Evolutionary conservation across 2,797 vertebrate genomes (phyloP), one percentile per base, ranked within the genome.

Genomic region (Lithobates sylvaticus): DNA sequence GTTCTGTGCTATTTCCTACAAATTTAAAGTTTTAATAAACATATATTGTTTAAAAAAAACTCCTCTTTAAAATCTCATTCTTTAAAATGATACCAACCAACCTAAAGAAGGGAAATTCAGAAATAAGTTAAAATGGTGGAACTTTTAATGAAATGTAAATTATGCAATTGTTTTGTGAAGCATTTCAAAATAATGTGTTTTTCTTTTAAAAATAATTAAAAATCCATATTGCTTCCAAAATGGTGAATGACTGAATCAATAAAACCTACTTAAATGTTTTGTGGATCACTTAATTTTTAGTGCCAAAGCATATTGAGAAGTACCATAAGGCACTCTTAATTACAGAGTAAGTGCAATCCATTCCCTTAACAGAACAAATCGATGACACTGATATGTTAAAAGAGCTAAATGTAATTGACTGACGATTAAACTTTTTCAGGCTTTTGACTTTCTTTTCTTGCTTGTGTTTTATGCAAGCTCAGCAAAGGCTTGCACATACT

Each of bases 251-350:
- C n/a, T 70, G 32, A 68, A 86, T 76, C 39, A 69, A 86, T 68
- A 44, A 36, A 69, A 29, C 71, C 44, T 86, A 27, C 67, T 70
- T 78, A 71, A 85, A 73, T 79, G 50, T 77, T 64, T 70, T 73
- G 65, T 61, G 65, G 75, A 84, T 84, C 68, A 78, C 64, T 78
- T 75, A 67, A 64, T 78, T 50, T 85, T 68, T 26, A 77, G 71
- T 72, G 36, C 80, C 69, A 83, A 87, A 81, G 71, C 54, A 78
- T 47, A 74, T 36, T 81, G 42, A 32, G 74, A 73, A 72, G 36
- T 42, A 73, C 82, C 44, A 78, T 50, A 83, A 83, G 80, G 68
- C 74, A 83, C 69, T 73, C 68, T 73, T 83, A 77, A 87, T 83
- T 82, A 81, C 44, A 76, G 71, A 21, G 67, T 81, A 76, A 82